phyloP scores from a whole-genome alignment of 2,888 invertebrate species.

The Hydrotaea diabolus region DNA sequence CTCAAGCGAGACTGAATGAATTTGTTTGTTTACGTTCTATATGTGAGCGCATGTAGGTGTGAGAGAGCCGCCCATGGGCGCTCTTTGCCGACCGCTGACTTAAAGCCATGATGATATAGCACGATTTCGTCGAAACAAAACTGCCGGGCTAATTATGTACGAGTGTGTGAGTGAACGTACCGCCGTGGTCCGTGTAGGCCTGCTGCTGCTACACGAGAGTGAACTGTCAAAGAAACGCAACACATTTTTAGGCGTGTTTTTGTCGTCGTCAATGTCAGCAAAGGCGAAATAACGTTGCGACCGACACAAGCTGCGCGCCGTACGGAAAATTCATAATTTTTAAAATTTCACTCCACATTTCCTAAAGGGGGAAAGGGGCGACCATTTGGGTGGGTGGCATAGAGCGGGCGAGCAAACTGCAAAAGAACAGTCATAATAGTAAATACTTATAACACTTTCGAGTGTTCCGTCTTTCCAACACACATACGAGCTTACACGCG shows the following conservation, averaged over 20 bases:
- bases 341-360: not conserved
- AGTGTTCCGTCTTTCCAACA: not conserved
- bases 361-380: too few species aligned
- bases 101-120: not conserved
- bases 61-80: too few species aligned
- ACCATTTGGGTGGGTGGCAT: not conserved
- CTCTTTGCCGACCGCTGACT: too few species aligned
- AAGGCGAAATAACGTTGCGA: not conserved
- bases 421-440: conserved; percentile 60
- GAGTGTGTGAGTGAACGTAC: not conserved
- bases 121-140: not conserved
- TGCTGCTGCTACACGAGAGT: too few species aligned
- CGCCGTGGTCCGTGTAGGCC: not conserved
- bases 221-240: conserved; percentile 11
- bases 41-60: too few species aligned
- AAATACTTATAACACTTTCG: conserved; percentile 58
- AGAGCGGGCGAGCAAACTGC: not conserved
- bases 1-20: too few species aligned
- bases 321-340: not conserved
- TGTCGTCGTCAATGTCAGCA: not conserved
- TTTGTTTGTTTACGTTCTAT: too few species aligned
- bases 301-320: not conserved
- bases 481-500: not conserved
- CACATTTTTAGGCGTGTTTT: conserved; percentile 11
- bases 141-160: conserved; percentile 16